These are phyloP conservation scores for Syrmaticus mikado DNA, from an alignment of 2,113 vertebrate genomes.

Conservation along the genomic window DNA sequence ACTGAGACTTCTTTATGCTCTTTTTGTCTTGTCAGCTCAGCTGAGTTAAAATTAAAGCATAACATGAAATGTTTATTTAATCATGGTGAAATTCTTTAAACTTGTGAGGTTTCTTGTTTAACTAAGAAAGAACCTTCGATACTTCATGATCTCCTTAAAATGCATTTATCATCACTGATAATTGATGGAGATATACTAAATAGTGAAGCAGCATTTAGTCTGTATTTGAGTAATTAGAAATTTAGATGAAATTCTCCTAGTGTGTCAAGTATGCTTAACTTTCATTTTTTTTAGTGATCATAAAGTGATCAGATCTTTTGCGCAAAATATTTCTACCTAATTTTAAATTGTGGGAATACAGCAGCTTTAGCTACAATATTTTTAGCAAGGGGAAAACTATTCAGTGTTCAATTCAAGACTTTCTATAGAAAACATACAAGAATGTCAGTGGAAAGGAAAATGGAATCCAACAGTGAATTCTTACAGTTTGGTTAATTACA, in stretches of 20 bases:
- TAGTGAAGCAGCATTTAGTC: constrained; percentile 33
- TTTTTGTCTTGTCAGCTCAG: constrained; percentile 53
- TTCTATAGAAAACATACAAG: background rate
- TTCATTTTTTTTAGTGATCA: background rate
- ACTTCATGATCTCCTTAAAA: constrained; percentile 55
- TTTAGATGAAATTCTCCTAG: constrained; percentile 32
- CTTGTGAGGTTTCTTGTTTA: constrained; percentile 47
- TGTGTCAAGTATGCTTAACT: constrained; percentile 50
- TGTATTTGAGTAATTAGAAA: constrained; percentile 58
- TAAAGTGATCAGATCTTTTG: constrained; percentile 17
- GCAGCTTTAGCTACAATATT: background rate
- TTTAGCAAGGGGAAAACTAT: background rate
- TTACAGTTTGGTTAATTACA: constrained; percentile 28
- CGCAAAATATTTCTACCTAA: constrained; percentile 10
- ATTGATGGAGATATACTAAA: constrained; percentile 53
- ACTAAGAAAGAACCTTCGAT: constrained; percentile 41
- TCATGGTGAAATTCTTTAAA: constrained; percentile 26
- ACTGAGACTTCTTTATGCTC: constrained; percentile 39
- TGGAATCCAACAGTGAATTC: background rate
- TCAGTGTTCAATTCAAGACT: background rate
- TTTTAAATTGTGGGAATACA: constrained; percentile 5
- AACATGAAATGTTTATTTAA: constrained; percentile 72
- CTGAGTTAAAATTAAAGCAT: constrained; percentile 69
- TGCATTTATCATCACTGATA: constrained; percentile 49
- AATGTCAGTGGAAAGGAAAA: constrained; percentile 23